phyloP scores from a whole-genome alignment of 2,113 vertebrate genomes.

The Pseudolaguvia tuberculata region DNA sequence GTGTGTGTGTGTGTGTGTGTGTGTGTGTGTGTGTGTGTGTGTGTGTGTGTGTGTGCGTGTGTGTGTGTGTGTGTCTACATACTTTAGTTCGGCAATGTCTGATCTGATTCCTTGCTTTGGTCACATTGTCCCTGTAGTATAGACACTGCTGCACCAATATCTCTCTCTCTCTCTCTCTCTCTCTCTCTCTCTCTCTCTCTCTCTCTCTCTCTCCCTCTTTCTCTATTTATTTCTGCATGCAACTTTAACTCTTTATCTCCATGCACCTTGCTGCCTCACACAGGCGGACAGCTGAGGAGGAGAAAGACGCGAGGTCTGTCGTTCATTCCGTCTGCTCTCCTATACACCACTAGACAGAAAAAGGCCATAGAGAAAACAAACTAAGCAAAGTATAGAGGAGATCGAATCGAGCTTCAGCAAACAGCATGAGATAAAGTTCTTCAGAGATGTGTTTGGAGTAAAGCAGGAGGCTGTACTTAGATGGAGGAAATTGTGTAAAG shows the following conservation, averaged over 20 bases:
- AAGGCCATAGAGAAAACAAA: slow-evolving; percentile 7
- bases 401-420: not conserved
- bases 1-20: no score
- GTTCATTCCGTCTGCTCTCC: slow-evolving; percentile 57
- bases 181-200: no score
- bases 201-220: slow-evolving; percentile 55
- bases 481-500: not conserved
- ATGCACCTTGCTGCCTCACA: slow-evolving; percentile 86
- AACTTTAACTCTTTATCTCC: slow-evolving; percentile 79
- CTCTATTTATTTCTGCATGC: slow-evolving; percentile 69
- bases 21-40: no score
- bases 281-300: slow-evolving; percentile 87
- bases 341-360: slow-evolving; percentile 25
- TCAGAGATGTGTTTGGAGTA: not conserved
- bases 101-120: slow-evolving; percentile 33
- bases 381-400: not conserved
- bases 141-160: slow-evolving; percentile 57
- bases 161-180: slow-evolving; percentile 51
- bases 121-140: slow-evolving; percentile 51
- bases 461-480: not conserved
- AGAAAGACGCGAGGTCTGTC: slow-evolving; percentile 92
- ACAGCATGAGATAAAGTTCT: not conserved
- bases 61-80: slow-evolving; percentile 5
- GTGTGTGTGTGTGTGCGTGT: no score
- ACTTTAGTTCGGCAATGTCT: slow-evolving; percentile 4